Base-by-base conservation (phyloP, 2,113 vertebrate species). In the Tursiops truncatus region DNA sequence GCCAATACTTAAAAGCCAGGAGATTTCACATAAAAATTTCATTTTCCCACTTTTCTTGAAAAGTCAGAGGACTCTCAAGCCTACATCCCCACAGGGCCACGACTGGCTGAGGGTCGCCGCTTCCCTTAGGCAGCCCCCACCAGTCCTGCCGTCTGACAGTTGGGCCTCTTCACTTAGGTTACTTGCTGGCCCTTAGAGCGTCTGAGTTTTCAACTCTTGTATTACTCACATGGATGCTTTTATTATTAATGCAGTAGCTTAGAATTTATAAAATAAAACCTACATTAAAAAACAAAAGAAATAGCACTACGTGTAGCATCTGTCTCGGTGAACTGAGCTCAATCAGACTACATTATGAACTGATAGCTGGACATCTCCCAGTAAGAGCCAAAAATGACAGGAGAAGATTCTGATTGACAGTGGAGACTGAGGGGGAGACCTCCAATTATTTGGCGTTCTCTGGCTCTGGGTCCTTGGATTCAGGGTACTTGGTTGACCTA, bases 71-170 rank as follows among this genome's bases (percentile, higher is more conserved):
- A 15, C 14, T 44, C 41, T 6, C 9, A 28, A 23, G 63, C 53
- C 28, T 56, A 10, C 10, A 12, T 68, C 44, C n/a, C 28, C 3
- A 15, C 1, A 1, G 6, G 41, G 68, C 26, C 5, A 6, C 3
- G 36, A 31, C 3, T 18, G 47, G 53, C 0, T 4, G 58, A 18
- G 14, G 6, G 0, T 21, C 20, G 6, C 0, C 8, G 47, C 11
- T 80, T 47, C 38, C 33, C 47, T 6, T 31, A 21, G 58, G 38
- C 13, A 1, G 20, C 33, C 10, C 44, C 41, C 23, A 2, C 8
- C 36, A 20, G n/a, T 8, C 8, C 83, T 2, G 1, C 21, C 33
- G 38, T 53, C 26, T 62, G 23, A 33, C 5, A 13, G 6, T 38
- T 0, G 2, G 11, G 8, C 20, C 5, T 5, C 6, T 23, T 38